A percentile compares a stretch with the other conserved stretches of the same genome.
Conservation (phyloP, 2,888 invertebrate species). For the Cylindroiulus punctatus region DNA sequence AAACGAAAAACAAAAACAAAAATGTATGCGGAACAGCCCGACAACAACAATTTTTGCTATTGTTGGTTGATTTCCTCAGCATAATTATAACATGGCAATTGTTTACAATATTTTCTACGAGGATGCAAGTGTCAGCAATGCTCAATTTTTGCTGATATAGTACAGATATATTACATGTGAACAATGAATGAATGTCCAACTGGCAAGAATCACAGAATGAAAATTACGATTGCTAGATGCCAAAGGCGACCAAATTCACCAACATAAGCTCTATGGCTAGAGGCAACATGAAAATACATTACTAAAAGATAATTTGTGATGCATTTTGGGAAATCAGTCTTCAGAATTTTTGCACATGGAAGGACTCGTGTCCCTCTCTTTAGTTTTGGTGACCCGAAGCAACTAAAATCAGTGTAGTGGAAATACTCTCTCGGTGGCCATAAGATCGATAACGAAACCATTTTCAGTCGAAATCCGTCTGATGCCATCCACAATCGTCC, state of each 20-base stretch:
- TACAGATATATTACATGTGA: too few relatives aligned
- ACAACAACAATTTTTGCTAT: too few relatives aligned
- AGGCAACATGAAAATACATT: not conserved
- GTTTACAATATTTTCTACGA: too few relatives aligned
- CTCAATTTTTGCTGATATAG: too few relatives aligned
- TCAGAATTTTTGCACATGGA: not conserved
- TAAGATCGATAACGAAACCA: conserved; percentile 6
- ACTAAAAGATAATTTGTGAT: not conserved
- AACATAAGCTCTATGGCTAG: not conserved
- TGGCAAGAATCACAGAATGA: too few relatives aligned
- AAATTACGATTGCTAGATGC: not conserved
- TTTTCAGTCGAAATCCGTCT: not conserved
- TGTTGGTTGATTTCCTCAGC: too few relatives aligned
- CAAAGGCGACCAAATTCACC: not conserved
- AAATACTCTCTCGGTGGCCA: conserved; percentile 8
- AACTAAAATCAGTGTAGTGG: conserved; percentile 39
- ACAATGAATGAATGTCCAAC: too few relatives aligned
- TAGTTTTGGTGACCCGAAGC: not conserved
- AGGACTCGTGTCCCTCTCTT: not conserved
- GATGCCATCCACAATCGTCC: conserved; percentile 2
- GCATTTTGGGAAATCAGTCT: not conserved
- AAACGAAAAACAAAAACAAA: not conserved
- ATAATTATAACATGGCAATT: too few relatives aligned
- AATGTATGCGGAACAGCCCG: too few relatives aligned
- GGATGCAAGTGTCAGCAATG: too few relatives aligned